phyloP scores from a whole-genome alignment of 2,113 vertebrate genomes.

The Ceratotherium simum region DNA sequence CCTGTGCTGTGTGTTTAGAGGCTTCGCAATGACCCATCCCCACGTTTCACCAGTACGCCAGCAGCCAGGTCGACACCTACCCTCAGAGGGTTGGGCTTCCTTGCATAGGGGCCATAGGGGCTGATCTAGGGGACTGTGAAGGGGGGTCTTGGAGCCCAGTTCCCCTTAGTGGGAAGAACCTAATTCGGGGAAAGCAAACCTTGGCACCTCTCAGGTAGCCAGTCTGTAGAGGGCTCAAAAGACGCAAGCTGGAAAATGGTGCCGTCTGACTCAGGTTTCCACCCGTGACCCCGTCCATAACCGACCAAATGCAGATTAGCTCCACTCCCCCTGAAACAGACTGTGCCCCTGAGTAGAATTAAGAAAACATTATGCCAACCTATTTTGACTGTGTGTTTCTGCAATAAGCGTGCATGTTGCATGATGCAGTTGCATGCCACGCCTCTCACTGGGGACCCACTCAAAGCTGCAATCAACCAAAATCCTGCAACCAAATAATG shows the following conservation, averaged over 20 bases:
- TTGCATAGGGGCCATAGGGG: not conserved
- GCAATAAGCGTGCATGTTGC: not conserved
- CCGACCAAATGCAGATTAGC: not conserved
- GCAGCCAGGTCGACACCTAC: not conserved
- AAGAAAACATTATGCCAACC: not conserved
- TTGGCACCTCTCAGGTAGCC: not conserved
- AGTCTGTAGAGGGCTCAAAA: not conserved
- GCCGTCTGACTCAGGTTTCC: not conserved
- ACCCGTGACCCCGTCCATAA: not conserved
- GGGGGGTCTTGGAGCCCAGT: not conserved
- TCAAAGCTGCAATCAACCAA: not conserved
- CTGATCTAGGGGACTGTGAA: not conserved
- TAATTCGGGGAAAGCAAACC: conserved; percentile 18
- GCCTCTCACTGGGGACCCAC: not conserved
- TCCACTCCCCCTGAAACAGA: not conserved
- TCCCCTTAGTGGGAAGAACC: not conserved
- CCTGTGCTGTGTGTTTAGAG: not conserved
- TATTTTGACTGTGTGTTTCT: not conserved
- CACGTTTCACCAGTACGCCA: not conserved
- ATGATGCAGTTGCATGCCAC: not conserved
- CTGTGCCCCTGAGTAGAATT: not conserved
- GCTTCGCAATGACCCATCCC: not conserved
- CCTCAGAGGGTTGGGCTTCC: not conserved
- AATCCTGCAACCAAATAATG: not conserved
- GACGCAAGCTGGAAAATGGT: not conserved